Base-by-base conservation (phyloP, 2,113 vertebrate genomes). In the Mormyrus lacerda region DNA sequence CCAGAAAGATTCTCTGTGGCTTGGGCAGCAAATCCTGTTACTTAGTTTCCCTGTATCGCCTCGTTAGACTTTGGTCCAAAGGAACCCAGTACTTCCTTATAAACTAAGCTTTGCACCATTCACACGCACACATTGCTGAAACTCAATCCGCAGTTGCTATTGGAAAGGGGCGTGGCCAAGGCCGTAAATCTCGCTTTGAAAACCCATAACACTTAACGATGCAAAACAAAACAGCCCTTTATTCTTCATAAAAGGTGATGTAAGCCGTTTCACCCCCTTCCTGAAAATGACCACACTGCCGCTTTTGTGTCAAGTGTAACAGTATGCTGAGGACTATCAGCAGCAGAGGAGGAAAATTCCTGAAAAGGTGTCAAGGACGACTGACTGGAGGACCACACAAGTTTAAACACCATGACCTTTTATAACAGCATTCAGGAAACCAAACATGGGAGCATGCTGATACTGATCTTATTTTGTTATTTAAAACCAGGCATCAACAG, bases 121-220 rank as follows among this genome's bases (percentile, higher is more conserved):
- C 61, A 85, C 82, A 92, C 35, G 69, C 87, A 47, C 82, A 88
- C 53, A 47, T 3, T 17, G 50, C 51, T 89, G 19, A 31, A 87
- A 39, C 84, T 39, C 44, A 65, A 91, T 87, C 89, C 86, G 50
- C 79, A 73, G 90, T 87, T 90, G 88, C 89, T 88, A 85, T 82
- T 89, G 90, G 69, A 45, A 73, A 88, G 87, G 69, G 90, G 90
- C 88, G 90, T 89, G 87, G 87, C 83, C 10, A 39, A 21, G n/a
- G 50, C 65, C 53, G 85, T 90, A 92, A 89, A 91, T 88, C 85
- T 91, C 31, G 39, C 61, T 89, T 87, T 88, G 58, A 85, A 89
- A 83, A 47, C 10, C 87, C 24, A 69, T 17, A 5, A 83, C 51
- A 53, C 58, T 82, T 85, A 90, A 82, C 58, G 21, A 91, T 55